A percentile compares a stretch with the other conserved stretches of the same genome.
These are phyloP conservation scores for Lithophane ornitopus DNA, from an alignment of 2,888 invertebrate species.

Conservation along the genomic window DNA sequence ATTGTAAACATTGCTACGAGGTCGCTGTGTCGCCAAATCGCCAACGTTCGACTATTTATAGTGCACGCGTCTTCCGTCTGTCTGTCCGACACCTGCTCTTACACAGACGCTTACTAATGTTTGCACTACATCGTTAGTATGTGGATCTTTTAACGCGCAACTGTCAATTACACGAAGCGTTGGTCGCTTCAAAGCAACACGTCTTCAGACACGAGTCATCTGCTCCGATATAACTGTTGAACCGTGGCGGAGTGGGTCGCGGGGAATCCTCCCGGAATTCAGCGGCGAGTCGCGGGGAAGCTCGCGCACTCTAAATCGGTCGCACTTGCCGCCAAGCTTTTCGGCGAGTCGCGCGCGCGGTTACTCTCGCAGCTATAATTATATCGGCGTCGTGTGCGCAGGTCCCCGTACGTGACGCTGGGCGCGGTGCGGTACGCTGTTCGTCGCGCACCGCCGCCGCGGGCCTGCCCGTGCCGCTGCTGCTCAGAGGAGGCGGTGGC, in stretches of 20 bases:
- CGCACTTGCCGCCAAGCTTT: slow-evolving; percentile 87
- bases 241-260: slow-evolving; percentile 84
- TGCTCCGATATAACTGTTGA: slow-evolving; percentile 81
- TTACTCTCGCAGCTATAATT: slow-evolving; percentile 67
- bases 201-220: slow-evolving; percentile 77
- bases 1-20: slow-evolving; percentile 88
- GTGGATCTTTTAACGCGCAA: slow-evolving; percentile 61
- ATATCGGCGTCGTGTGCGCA: slow-evolving; percentile 82
- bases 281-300: slow-evolving; percentile 84
- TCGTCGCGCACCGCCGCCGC: slow-evolving; percentile 92
- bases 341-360: slow-evolving; percentile 82
- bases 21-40: slow-evolving; percentile 86
- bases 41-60: slow-evolving; percentile 87
- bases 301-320: slow-evolving; percentile 87
- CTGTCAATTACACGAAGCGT: slow-evolving; percentile 65
- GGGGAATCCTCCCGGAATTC: slow-evolving; percentile 89
- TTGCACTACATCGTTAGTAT: slow-evolving; percentile 69
- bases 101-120: slow-evolving; percentile 70
- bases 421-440: slow-evolving; percentile 94
- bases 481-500: slow-evolving; percentile 90
- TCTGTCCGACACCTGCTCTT: slow-evolving; percentile 86
- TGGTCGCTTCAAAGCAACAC: slow-evolving; percentile 74
- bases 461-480: slow-evolving; percentile 90
- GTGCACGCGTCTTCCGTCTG: slow-evolving; percentile 86
- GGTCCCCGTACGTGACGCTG: slow-evolving; percentile 92